Evolutionary conservation across 2,888 invertebrate genomes (phyloP), one percentile per base, ranked within the genome.

Genomic region (Unio delphinus): DNA sequence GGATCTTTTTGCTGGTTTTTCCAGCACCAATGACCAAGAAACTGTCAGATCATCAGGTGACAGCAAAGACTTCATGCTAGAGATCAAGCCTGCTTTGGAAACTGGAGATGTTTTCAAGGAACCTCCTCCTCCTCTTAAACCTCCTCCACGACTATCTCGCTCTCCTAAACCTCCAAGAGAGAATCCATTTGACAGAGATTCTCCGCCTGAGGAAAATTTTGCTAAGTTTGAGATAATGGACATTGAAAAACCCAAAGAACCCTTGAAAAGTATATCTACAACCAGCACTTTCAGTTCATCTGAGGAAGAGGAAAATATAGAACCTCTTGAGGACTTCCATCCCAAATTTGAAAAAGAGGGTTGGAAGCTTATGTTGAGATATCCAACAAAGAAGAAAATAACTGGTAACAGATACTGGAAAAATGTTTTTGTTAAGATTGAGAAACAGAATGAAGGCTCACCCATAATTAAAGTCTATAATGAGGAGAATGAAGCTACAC

Each of bases 321-420:
- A 83, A 72, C 86, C 86, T 4, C 91, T 99, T 67, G 96, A 96
- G 90, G 95, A 95, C 67, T 99, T 97, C 90, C 96, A 97, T 17
- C 93, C 96, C 55, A 92, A 92, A 75, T 95, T 94, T 88, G 89
- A 91, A 0, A 96, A 94, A 0, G 94, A 95, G 34, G 97, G 97
- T 45, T 99, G 98, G 98, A 97, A 98, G 87, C 95, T 99, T 95
- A 95, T 97, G 81, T 91, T 98, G 67, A 92, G 99, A 3, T 97
- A 98, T 72, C 90, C 90, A 28, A 84, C 86, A 30, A 89, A 89
- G 79, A 88, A 87, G 77, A 89, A 89, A 67, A 80, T 89, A 61
- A 88, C 88, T 55, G 86, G 95, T 57, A 91, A 92, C 79, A 75
- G 92, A 81, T 98, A 96, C 91, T 99, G 99, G 99, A 99, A 99